Evolutionary conservation across 1,140 invertebrate genomes (phyloP).

Genomic region (Cardiocondyla obscurior): DNA sequence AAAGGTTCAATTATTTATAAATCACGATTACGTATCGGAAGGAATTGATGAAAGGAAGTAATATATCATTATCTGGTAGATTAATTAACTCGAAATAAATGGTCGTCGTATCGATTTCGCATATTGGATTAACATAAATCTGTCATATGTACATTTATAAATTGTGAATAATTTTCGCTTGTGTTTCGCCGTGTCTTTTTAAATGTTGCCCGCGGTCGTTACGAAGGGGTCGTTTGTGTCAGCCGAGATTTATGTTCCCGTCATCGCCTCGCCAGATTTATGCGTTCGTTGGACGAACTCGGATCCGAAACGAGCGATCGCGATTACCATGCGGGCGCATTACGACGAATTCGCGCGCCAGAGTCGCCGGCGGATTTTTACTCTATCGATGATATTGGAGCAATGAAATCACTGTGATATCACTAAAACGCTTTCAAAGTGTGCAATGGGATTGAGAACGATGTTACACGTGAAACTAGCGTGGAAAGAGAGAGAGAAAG

Average conservation of each 20-base stretch:
- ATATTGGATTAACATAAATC: conserved; percentile 29
- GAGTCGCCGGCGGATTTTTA: conserved; percentile 71
- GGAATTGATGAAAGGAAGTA: not conserved
- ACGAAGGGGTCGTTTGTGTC: conserved; percentile 43
- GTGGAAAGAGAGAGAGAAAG: conserved; percentile 16
- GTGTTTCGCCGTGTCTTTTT: conserved; percentile 31
- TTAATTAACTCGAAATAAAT: conserved; percentile 29
- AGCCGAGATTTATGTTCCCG: conserved; percentile 38
- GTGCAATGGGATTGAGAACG: conserved; percentile 78
- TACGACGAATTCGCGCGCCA: conserved; percentile 61
- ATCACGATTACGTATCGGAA: not conserved
- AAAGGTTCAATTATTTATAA: not conserved
- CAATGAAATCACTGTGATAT: conserved; percentile 85
- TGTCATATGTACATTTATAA: not conserved
- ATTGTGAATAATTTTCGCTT: conserved; percentile 31
- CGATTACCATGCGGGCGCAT: conserved; percentile 29
- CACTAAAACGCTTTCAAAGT: conserved; percentile 84
- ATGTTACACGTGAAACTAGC: conserved; percentile 28
- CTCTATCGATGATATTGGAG: conserved; percentile 84
- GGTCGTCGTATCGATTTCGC: not conserved
- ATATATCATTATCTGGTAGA: not conserved
- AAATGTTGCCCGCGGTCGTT: conserved; percentile 44
- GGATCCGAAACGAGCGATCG: conserved; percentile 5
- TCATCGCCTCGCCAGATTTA: conserved; percentile 51
- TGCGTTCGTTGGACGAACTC: conserved; percentile 43